Conservation (phyloP, 2,888 invertebrate species). For the Sinodicranocentrus sp. region DNA sequence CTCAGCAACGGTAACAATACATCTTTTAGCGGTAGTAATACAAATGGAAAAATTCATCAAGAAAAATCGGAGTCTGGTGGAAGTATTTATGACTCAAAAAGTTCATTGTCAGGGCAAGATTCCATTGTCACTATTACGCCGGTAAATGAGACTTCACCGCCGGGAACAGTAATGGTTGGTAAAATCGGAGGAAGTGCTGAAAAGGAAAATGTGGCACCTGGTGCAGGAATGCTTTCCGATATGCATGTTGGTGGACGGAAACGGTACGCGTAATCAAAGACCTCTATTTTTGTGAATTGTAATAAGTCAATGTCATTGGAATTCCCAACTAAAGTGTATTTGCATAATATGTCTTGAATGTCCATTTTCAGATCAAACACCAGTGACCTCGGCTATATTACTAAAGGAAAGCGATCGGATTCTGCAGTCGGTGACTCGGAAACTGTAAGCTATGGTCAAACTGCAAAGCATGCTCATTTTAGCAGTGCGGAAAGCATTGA, state of each 20-base stretch:
- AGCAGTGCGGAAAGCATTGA: conserved; percentile 91
- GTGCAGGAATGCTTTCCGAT: neutral
- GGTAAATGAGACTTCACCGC: conserved; percentile 10
- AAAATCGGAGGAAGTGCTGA: conserved; percentile 1
- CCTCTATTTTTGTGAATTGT: neutral
- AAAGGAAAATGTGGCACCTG: conserved; percentile 48
- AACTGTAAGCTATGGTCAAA: conserved; percentile 40
- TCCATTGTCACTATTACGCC: conserved; percentile 15
- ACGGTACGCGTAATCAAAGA: conserved; percentile 12
- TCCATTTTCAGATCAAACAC: conserved; percentile 39
- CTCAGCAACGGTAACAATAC: conserved; percentile 50
- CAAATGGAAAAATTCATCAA: neutral
- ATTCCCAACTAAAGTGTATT: too few relatives aligned
- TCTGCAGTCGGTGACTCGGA: conserved; percentile 5
- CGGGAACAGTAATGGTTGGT: neutral
- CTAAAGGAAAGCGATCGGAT: conserved; percentile 41
- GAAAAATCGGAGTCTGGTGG: conserved; percentile 27
- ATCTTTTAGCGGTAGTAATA: neutral
- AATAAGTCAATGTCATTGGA: neutral
- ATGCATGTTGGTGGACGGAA: conserved; percentile 36
- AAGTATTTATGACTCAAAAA: conserved; percentile 52
- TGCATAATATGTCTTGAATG: neutral
- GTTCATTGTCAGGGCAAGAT: conserved; percentile 31
- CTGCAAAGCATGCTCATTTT: conserved; percentile 78
- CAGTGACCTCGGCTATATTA: conserved; percentile 45